These are phyloP conservation scores for Magallana ariakensis DNA, from an alignment of 1,140 invertebrate genomes.

Conservation along the genomic window DNA sequence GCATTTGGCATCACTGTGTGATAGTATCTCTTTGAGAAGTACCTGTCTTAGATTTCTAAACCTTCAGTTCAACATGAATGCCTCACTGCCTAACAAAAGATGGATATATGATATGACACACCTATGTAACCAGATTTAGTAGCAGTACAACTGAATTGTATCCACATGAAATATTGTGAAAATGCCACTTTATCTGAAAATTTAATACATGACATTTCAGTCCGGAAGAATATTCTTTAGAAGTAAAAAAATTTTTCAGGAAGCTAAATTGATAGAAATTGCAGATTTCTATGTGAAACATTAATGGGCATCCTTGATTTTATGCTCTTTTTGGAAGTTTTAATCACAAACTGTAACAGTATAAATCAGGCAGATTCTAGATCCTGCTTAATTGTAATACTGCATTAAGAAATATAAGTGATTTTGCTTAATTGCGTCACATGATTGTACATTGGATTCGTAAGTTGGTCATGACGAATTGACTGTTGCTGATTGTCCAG, in stretches of 20 bases:
- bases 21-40: constrained; percentile 4
- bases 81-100: not conserved
- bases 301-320: too few species aligned
- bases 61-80: constrained; percentile 24
- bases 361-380: not conserved
- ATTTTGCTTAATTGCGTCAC: constrained; percentile 11
- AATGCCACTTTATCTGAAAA: not conserved
- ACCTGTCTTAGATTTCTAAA: constrained; percentile 19
- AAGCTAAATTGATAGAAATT: too few species aligned
- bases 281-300: too few species aligned
- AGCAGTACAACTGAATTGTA: too few species aligned
- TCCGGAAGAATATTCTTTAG: constrained; percentile 1
- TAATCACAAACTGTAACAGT: not conserved
- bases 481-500: not conserved
- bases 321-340: not conserved
- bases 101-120: not conserved
- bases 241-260: too few species aligned
- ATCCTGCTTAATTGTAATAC: not conserved
- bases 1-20: not conserved
- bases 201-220: constrained; percentile 15
- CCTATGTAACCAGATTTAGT: not conserved
- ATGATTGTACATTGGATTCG: not conserved
- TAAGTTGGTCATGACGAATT: constrained; percentile 17
- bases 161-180: too few species aligned
- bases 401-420: constrained; percentile 9